These are phyloP conservation scores for Sinohyriopsis cumingii DNA, from an alignment of 2,888 invertebrate genomes.

Conservation along the genomic window DNA sequence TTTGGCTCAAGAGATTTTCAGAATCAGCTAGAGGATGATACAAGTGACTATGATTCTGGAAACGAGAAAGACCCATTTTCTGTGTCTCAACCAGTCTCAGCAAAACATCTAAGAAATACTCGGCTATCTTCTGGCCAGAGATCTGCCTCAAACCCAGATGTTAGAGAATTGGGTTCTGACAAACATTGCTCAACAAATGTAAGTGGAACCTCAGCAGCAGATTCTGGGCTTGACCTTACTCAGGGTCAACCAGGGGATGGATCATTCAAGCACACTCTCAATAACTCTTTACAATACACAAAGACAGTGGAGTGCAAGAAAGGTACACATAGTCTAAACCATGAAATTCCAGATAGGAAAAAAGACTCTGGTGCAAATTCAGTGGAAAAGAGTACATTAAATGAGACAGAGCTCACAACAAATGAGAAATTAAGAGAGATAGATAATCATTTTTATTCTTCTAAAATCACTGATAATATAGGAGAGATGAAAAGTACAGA, in stretches of 20 bases:
- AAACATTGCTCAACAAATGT: slow-evolving; percentile 18
- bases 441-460: slow-evolving; percentile 1
- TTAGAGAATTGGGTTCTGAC: slow-evolving; percentile 18
- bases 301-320: too few relatives aligned
- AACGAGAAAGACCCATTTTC: slow-evolving; percentile 60
- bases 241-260: background rate
- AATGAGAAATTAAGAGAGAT: background rate
- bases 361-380: background rate
- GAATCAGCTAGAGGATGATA: slow-evolving; percentile 53
- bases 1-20: slow-evolving; percentile 50
- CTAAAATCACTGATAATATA: background rate
- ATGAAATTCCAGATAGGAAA: too few relatives aligned
- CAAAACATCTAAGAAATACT: slow-evolving; percentile 28
- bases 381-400: background rate
- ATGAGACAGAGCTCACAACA: background rate
- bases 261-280: too few relatives aligned
- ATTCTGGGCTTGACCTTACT: slow-evolving; percentile 59
- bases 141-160: slow-evolving; percentile 51
- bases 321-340: too few relatives aligned
- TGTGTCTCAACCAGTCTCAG: slow-evolving; percentile 59
- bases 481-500: slow-evolving; percentile 1
- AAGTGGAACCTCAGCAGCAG: slow-evolving; percentile 38
- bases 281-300: too few relatives aligned
- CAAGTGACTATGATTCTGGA: slow-evolving; percentile 67
- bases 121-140: slow-evolving; percentile 24